Base-by-base conservation (phyloP, 2,113 vertebrate species). In the Xenus cinereus region DNA sequence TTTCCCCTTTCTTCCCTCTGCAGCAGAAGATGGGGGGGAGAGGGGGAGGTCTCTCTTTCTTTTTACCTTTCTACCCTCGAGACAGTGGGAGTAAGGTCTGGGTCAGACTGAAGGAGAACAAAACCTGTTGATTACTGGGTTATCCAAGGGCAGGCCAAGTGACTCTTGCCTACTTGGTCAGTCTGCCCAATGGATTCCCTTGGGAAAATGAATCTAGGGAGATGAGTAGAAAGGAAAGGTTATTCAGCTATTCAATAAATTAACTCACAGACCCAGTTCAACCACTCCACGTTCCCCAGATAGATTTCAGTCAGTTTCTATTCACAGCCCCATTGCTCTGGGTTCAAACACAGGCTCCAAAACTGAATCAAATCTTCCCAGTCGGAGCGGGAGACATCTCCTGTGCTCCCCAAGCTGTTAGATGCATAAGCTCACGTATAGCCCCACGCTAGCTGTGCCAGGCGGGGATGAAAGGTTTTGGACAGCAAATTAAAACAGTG, bases 1-100 rank as follows among this genome's bases (percentile, higher is more conserved):
- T 88, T 79, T 84, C 91, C 97, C 90, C 82, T 77, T 91, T 87
- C 89, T 95, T 92, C 79, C 59, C 66, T 90, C 90, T 88, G 87
- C 67, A 84, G 77, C 84, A 96, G 83, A 93, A 86, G 93, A 93
- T 4, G 66, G 8, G 15, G 32, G 60, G 26, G 35, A 39, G 26
- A 37, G 15, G 35, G 24, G 37, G 39, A 30, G 45, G 59, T 39
- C 30, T 92, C 48, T 76, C 60, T 88, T 79, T 87, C 60, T 84
- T 75, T 68, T 59, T 7, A 50, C 9, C 39, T n/a, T 87, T 82
- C 67, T 76, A 79, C 48, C 32, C 62, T 77, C 43, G 60, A 78
- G 64, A 91, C 56, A 76, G 62, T 26, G 57, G 73, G 83, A 85
- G 50, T 72, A 90, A 88, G 30, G 90, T 84, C 68, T 83, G 24